Percentiles rank a stretch among this genome's conserved stretches.
Evolutionary conservation across 2,797 vertebrate genomes (phyloP).

Genomic region (Darevskia mixta): DNA sequence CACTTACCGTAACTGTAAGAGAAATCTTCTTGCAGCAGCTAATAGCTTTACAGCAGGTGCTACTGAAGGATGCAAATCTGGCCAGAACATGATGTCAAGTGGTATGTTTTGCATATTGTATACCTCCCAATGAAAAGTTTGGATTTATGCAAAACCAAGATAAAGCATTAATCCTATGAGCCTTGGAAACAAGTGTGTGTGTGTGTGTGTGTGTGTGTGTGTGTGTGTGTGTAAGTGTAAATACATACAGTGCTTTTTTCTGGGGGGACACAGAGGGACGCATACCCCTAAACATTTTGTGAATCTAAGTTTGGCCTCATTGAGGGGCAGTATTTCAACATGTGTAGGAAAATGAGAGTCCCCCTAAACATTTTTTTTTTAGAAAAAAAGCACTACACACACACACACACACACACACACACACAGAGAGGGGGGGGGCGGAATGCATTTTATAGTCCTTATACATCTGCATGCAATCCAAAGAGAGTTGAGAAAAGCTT

Average conservation of each 20-base stretch:
- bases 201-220: no score
- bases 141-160: constrained; percentile 33
- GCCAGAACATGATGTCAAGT: constrained; percentile 51
- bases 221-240: no score
- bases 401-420: no score
- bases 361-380: no score
- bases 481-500: neutral
- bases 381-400: no score
- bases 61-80: constrained; percentile 64
- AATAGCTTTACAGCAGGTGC: neutral
- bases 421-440: no score
- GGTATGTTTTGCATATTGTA: constrained; percentile 41
- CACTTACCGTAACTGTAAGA: neutral
- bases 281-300: no score
- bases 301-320: no score
- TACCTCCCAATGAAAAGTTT: neutral
- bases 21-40: neutral
- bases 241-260: no score
- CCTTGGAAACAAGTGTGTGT: neutral
- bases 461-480: neutral
- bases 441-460: neutral
- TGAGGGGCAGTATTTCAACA: no score
- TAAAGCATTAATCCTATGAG: constrained; percentile 15
- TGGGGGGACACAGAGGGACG: no score
- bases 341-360: no score